A percentile compares a stretch with the other conserved stretches of the same genome.
Evolutionary conservation across 2,113 vertebrate genomes (phyloP).

Genomic region (Ariopsis seemanni): DNA sequence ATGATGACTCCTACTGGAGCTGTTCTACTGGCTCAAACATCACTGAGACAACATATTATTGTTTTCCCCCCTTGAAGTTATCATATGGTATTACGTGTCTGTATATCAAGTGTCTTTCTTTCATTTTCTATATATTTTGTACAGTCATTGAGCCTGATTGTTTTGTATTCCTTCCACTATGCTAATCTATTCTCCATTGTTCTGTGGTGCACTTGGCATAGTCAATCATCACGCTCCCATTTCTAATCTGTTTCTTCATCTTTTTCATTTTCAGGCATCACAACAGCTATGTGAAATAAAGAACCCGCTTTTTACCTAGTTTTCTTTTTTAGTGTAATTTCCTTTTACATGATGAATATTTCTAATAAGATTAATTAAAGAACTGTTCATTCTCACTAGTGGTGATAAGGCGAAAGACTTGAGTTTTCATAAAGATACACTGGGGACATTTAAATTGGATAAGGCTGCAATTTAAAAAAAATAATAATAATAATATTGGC

Average conservation of each 20-base stretch:
- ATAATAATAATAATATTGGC: no score
- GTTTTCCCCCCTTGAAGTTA: not conserved
- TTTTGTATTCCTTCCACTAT: not conserved
- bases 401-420: not conserved
- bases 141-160: not conserved
- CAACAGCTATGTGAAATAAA: not conserved
- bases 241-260: not conserved
- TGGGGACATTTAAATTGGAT: not conserved
- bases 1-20: not conserved
- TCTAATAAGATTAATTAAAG: not conserved
- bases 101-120: not conserved
- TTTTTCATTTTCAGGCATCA: not conserved
- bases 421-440: not conserved
- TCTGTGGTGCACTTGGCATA: not conserved
- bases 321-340: not conserved
- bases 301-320: not conserved
- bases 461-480: not conserved
- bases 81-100: not conserved
- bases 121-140: not conserved
- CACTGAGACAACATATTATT: not conserved
- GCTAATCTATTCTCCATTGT: not conserved
- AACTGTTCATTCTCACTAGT: not conserved
- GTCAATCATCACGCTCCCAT: not conserved
- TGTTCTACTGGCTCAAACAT: not conserved
- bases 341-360: not conserved